phyloP scores from a whole-genome alignment of 2,797 vertebrate genomes.

The Manis javanica region DNA sequence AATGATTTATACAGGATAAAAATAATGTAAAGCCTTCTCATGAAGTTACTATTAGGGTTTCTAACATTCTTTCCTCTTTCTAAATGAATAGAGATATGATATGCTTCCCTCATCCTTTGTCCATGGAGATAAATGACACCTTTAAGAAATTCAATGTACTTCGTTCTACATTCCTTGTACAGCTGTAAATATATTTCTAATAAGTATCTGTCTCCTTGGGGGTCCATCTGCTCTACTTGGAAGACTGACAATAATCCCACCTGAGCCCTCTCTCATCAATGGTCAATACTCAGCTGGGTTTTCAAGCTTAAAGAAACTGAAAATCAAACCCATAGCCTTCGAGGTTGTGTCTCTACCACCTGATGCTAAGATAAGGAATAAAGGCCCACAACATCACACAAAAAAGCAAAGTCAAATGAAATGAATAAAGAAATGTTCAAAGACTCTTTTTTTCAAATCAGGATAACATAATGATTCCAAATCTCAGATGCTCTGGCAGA shows the following conservation, averaged over 20 bases:
- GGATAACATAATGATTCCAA: slow-evolving; percentile 9
- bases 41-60: background rate
- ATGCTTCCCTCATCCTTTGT: background rate
- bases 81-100: background rate
- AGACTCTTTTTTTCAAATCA: background rate
- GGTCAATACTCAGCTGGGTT: slow-evolving; percentile 52
- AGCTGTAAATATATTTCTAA: slow-evolving; percentile 18
- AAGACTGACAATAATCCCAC: slow-evolving; percentile 30
- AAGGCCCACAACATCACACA: background rate
- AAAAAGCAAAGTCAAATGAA: slow-evolving; percentile 45
- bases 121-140: slow-evolving; percentile 19
- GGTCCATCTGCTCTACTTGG: background rate
- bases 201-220: slow-evolving; percentile 7
- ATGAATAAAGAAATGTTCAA: slow-evolving; percentile 26
- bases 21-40: background rate
- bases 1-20: background rate
- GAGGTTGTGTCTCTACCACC: background rate
- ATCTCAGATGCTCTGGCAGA: background rate
- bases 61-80: background rate
- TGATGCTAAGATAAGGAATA: slow-evolving; percentile 37
- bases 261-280: slow-evolving; percentile 19
- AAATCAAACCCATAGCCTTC: slow-evolving; percentile 37
- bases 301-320: slow-evolving; percentile 42
- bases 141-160: slow-evolving; percentile 44
- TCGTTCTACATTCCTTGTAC: background rate